Evolutionary conservation across 2,888 invertebrate species (phyloP), one percentile per base, ranked within the genome.

Genomic region (Yponomeuta sedellus): DNA sequence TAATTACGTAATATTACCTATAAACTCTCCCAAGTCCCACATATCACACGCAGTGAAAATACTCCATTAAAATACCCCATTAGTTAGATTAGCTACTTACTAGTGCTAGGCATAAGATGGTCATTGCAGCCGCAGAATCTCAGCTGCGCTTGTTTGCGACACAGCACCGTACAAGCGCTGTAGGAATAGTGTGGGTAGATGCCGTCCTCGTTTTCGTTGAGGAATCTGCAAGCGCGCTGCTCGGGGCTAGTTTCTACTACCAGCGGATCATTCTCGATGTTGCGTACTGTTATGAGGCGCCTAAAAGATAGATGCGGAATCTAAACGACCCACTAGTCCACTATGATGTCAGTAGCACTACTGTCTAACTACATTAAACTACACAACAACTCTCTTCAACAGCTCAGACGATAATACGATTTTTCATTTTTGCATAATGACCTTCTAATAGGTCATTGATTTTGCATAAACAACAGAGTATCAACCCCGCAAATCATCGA

Each of bases 211-310:
- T 94, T 94, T 80, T 96, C 96, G 67, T 94, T 85, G 61, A 92
- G 86, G 76, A 95, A 96, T 11, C 94, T 93, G 74, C 96, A 96
- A 63, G 94, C 93, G 10, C 96, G 92, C 76, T 95, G 94, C 10
- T 90, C 77, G 0, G 94, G 84, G 10, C 92, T 92, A 0, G 95
- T 93, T 64, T 92, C 92, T 1, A 91, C 88, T 0, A 94, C 92
- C 66, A 93, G 91, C 1, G 93, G 93, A 73, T 95, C 94, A 76
- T 96, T 95, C 73, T 94, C 94, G 70, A 95, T 95, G 75, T 95
- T 92, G 1, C 90, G 83, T 16, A 93, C 88, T 39, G 92, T 82
- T 44, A 93, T 75, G 68, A 86, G 85, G 2, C 93, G 92, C 0
- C 93, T 94, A 69, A 4, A 40, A 73, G 2, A 16, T 44, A 44